A percentile compares a stretch with the other conserved stretches of the same genome.
Conservation (phyloP, 2,888 invertebrate genomes). For the Cantharis nigra region DNA sequence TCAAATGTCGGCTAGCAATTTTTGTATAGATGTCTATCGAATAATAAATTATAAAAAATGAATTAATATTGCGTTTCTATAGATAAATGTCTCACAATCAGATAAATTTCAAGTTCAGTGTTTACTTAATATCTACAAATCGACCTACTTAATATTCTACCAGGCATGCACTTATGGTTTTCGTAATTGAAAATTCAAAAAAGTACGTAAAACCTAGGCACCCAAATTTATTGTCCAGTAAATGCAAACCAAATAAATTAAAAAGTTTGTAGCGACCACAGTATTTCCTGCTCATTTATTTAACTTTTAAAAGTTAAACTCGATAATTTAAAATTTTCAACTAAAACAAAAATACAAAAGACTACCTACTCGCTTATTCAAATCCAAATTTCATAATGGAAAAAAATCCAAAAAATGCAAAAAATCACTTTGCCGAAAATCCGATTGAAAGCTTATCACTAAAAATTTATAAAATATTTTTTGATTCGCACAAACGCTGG, state of each 20-base stretch:
- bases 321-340: background rate
- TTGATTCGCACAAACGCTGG: conserved; percentile 7
- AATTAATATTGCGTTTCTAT: background rate
- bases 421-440: background rate
- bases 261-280: background rate
- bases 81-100: background rate
- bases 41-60: too few relatives aligned
- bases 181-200: background rate
- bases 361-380: conserved; percentile 5
- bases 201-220: background rate
- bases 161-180: background rate
- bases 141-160: background rate
- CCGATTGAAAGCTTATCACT: conserved; percentile 3
- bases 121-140: background rate
- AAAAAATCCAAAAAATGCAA: background rate
- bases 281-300: background rate
- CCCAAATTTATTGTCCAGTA: background rate
- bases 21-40: too few relatives aligned
- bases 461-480: background rate
- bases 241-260: background rate
- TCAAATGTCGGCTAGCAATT: background rate
- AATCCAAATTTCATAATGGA: background rate
- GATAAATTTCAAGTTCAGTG: background rate
- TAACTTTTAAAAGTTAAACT: background rate
- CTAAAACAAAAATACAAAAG: background rate